Conservation (phyloP, 2,797 vertebrate species). For the Jordanella pulchra region DNA sequence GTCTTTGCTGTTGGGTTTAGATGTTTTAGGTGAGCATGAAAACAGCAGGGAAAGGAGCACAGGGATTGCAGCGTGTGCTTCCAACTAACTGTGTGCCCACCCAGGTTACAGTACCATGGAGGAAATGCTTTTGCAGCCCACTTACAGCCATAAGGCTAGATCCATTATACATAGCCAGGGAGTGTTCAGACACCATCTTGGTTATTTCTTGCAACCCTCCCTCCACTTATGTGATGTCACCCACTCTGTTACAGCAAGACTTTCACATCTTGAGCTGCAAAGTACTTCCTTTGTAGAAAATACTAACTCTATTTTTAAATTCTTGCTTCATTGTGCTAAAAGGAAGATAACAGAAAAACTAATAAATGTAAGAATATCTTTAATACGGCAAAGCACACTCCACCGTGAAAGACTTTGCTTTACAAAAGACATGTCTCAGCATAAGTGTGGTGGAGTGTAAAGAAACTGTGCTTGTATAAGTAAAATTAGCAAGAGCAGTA, state of each 20-base stretch:
- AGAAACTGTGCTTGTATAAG: conserved; percentile 32
- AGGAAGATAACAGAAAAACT: conserved; percentile 1
- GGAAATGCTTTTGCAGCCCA: neutral
- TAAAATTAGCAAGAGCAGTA: conserved; percentile 59
- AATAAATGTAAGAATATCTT: neutral
- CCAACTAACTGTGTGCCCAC: neutral
- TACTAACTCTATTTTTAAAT: neutral
- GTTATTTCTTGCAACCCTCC: neutral
- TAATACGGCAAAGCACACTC: conserved; percentile 28
- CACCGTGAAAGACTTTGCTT: conserved; percentile 18
- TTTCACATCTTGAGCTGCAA: neutral
- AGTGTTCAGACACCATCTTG: conserved; percentile 9
- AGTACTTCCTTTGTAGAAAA: neutral
- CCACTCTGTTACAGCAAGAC: neutral
- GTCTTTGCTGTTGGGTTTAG: neutral
- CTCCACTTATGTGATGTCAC: neutral
- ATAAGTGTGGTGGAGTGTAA: conserved; percentile 28
- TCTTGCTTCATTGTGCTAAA: conserved; percentile 9
- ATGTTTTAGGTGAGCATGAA: conserved; percentile 2
- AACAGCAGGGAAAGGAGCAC: neutral
- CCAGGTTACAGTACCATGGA: conserved; percentile 6
- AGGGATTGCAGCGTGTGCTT: neutral
- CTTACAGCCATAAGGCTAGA: neutral
- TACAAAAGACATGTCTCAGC: conserved; percentile 27
- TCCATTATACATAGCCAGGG: conserved; percentile 4